These are phyloP conservation scores for Heteromurus nitidus DNA, from an alignment of 2,888 invertebrate genomes.

Conservation along the genomic window DNA sequence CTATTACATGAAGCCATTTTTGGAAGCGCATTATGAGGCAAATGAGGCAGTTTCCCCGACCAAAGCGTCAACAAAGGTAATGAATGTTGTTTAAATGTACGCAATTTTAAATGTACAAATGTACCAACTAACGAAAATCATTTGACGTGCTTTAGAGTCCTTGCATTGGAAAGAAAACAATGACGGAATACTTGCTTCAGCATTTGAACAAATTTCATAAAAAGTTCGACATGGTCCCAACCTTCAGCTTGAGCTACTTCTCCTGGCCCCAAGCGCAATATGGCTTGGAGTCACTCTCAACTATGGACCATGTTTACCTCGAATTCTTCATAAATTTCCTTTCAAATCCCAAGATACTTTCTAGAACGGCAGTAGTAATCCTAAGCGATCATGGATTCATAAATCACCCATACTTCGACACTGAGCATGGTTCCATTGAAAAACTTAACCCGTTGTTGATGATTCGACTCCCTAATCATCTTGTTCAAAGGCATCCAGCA, in stretches of 20 bases:
- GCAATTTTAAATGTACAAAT: neutral
- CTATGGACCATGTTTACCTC: constrained; percentile 46
- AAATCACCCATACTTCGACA: constrained; percentile 41
- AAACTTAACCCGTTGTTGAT: constrained; percentile 55
- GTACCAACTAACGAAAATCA: constrained; percentile 7
- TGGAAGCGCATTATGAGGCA: constrained; percentile 42
- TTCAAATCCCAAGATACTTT: constrained; percentile 27
- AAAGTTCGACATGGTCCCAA: no score
- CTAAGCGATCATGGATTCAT: constrained; percentile 63
- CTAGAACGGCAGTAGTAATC: constrained; percentile 60
- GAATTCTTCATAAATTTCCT: constrained; percentile 57
- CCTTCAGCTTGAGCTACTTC: no score
- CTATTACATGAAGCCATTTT: constrained; percentile 57
- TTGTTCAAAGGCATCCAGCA: constrained; percentile 36
- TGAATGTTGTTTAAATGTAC: constrained; percentile 8
- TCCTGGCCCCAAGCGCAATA: constrained; percentile 59
- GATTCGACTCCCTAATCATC: constrained; percentile 50
- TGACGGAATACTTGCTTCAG: no score
- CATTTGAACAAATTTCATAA: no score
- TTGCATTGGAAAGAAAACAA: no score
- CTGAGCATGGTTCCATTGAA: constrained; percentile 60
- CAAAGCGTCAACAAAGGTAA: constrained; percentile 15
- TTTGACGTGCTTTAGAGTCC: no score
- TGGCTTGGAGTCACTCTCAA: constrained; percentile 20
- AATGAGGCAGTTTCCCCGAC: constrained; percentile 23